Conservation (phyloP, 1,140 invertebrate species). For the Sycophaga agraensis region DNA sequence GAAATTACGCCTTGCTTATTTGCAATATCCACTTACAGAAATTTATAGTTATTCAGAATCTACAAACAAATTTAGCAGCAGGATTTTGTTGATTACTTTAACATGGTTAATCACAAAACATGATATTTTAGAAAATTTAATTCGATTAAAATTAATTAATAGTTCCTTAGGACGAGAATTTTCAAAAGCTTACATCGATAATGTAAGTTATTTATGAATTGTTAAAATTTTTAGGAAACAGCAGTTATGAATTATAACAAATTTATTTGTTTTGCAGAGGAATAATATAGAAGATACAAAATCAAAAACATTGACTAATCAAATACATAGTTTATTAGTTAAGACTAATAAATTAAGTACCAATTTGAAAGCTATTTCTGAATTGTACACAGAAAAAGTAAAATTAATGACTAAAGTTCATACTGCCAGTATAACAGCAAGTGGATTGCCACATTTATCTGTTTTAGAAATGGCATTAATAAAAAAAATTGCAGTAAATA, state of each 20-base stretch:
- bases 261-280: slow-evolving; percentile 8
- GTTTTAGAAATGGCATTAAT: slow-evolving; percentile 42
- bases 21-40: slow-evolving; percentile 41
- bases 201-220: slow-evolving; percentile 8
- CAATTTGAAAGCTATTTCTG: slow-evolving; percentile 47
- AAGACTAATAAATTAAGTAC: slow-evolving; percentile 42
- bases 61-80: slow-evolving; percentile 20
- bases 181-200: slow-evolving; percentile 4
- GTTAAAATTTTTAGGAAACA: neutral
- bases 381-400: slow-evolving; percentile 39
- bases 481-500: slow-evolving; percentile 35
- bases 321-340: slow-evolving; percentile 36
- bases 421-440: slow-evolving; percentile 34
- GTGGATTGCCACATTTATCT: slow-evolving; percentile 43
- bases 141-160: slow-evolving; percentile 32
- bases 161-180: slow-evolving; percentile 35
- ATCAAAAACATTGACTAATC: slow-evolving; percentile 13
- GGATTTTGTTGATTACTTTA: slow-evolving; percentile 41
- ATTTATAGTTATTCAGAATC: slow-evolving; percentile 37
- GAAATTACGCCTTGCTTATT: slow-evolving; percentile 43
- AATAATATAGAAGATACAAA: slow-evolving; percentile 2
- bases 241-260: neutral
- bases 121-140: slow-evolving; percentile 31
- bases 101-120: slow-evolving; percentile 42
- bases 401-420: slow-evolving; percentile 43